Evolutionary conservation across 2,888 invertebrate genomes (phyloP).

Genomic region (Protonemura montana): DNA sequence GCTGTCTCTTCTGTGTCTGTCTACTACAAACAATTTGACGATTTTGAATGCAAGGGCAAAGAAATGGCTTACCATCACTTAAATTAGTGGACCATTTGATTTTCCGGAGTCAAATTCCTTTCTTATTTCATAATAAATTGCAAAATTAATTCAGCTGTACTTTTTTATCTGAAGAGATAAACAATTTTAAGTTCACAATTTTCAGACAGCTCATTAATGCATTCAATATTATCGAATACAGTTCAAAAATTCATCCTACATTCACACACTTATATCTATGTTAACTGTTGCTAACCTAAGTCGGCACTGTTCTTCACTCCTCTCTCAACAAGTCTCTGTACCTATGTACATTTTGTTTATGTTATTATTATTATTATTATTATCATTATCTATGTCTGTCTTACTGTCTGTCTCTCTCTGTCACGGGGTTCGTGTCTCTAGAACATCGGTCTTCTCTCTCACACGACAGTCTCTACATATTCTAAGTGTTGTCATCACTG

Average conservation of each 20-base stretch:
- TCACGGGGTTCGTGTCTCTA: conserved; percentile 47
- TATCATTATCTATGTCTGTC: conserved; percentile 27
- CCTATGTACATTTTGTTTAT: neutral
- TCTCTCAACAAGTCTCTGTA: conserved; percentile 22
- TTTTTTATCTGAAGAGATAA: no score
- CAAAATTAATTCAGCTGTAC: no score
- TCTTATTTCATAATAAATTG: no score
- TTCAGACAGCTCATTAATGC: no score
- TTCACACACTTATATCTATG: neutral
- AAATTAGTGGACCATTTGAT: no score
- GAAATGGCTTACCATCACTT: no score
- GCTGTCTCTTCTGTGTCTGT: neutral
- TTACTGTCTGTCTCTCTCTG: conserved; percentile 43
- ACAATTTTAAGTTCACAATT: no score
- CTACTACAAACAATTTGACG: neutral
- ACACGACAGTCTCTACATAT: conserved; percentile 49
- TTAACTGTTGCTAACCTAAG: neutral
- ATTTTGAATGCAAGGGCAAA: no score
- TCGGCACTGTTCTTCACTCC: conserved; percentile 21
- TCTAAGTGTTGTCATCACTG: conserved; percentile 44
- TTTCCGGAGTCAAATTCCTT: no score
- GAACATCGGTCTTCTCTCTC: conserved; percentile 50
- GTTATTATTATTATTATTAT: conserved; percentile 18
- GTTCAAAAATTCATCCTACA: neutral
- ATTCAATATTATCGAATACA: neutral